A percentile compares a stretch with the other conserved stretches of the same genome.
These are phyloP conservation scores for Cyclopterus lumpus DNA, from an alignment of 2,797 vertebrate species.

Conservation along the genomic window DNA sequence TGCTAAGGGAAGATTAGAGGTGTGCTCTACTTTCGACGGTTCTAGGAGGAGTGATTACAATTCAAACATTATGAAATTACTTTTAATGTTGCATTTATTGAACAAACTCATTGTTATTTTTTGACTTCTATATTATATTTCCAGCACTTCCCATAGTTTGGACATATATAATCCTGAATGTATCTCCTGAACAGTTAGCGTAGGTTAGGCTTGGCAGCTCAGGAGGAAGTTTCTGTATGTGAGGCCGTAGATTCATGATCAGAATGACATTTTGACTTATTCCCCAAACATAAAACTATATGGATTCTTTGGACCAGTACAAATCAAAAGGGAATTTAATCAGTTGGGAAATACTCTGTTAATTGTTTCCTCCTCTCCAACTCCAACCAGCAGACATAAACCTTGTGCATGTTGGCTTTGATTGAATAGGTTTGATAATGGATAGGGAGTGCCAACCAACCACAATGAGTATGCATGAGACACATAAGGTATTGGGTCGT, in stretches of 20 bases:
- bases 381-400: slow-evolving; percentile 31
- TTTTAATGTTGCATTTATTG: background rate
- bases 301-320: slow-evolving; percentile 50
- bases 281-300: slow-evolving; percentile 37
- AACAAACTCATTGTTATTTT: background rate
- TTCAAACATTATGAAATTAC: background rate
- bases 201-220: background rate
- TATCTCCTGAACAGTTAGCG: background rate
- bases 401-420: slow-evolving; percentile 40
- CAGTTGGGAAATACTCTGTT: slow-evolving; percentile 45
- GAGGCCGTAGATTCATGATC: slow-evolving; percentile 22
- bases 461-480: slow-evolving; percentile 60
- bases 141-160: background rate
- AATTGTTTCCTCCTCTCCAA: slow-evolving; percentile 42
- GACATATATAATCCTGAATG: background rate
- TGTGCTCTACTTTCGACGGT: background rate
- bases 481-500: slow-evolving; percentile 48
- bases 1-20: background rate
- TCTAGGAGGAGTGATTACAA: background rate
- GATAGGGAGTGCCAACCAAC: slow-evolving; percentile 32
- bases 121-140: background rate
- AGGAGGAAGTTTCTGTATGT: background rate
- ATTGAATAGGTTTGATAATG: slow-evolving; percentile 51
- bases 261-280: slow-evolving; percentile 46
- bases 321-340: slow-evolving; percentile 45